Conservation (phyloP, 1,140 invertebrate species). For the Dufourea novaeangliae region DNA sequence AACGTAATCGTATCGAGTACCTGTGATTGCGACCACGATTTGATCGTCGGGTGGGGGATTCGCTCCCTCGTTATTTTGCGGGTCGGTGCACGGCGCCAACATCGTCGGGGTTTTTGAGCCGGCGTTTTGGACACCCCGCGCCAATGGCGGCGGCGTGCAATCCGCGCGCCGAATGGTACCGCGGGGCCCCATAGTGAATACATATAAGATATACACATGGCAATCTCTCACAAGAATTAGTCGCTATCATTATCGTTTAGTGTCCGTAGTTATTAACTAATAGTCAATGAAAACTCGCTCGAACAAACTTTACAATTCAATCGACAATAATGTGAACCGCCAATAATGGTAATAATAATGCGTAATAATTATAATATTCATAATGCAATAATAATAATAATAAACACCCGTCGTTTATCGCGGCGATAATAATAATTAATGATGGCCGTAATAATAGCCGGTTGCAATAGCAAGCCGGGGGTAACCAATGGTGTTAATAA, state of each 20-base stretch:
- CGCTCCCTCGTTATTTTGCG: not conserved
- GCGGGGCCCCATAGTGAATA: conserved; percentile 79
- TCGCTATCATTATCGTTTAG: conserved; percentile 80
- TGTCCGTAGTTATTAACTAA: conserved; percentile 79
- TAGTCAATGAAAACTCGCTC: conserved; percentile 71
- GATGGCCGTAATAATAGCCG: conserved; percentile 58
- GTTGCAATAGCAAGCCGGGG: conserved; percentile 58
- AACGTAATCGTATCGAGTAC: conserved; percentile 16
- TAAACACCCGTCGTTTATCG: conserved; percentile 55
- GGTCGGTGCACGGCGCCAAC: conserved; percentile 62
- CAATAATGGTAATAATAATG: conserved; percentile 60
- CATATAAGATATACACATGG: conserved; percentile 81
- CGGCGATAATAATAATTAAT: conserved; percentile 72
- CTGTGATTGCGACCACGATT: conserved; percentile 40
- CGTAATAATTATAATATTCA: conserved; percentile 50
- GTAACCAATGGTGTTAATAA: conserved; percentile 73
- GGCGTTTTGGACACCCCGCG: conserved; percentile 75
- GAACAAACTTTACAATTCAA: conserved; percentile 67
- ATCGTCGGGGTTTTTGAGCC: conserved; percentile 69
- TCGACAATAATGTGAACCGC: conserved; percentile 62
- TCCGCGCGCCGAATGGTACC: conserved; percentile 60
- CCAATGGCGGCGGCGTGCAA: conserved; percentile 39
- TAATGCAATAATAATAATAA: conserved; percentile 59
- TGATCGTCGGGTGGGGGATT: conserved; percentile 10
- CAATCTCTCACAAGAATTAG: conserved; percentile 82